phyloP scores from a whole-genome alignment of 2,797 vertebrate genomes.

The Gobionotothen gibberifrons region DNA sequence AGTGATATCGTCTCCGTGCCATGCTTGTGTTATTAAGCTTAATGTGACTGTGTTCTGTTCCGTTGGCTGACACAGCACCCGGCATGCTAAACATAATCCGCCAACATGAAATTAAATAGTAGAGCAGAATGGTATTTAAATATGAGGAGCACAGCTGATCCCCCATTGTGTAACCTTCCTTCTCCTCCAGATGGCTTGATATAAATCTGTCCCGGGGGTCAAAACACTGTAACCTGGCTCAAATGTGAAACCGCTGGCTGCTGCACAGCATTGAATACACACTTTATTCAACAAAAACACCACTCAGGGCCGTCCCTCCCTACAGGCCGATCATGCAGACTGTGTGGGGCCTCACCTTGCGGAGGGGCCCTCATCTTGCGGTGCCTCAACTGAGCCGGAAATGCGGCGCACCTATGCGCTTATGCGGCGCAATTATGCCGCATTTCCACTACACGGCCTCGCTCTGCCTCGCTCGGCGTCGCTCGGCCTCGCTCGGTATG shows the following conservation, averaged over 20 bases:
- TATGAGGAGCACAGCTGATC: constrained; percentile 72
- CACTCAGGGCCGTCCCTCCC: neutral
- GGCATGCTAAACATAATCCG: constrained; percentile 72
- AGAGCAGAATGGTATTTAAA: constrained; percentile 72
- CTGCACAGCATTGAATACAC: constrained; percentile 43
- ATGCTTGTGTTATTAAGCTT: constrained; percentile 61
- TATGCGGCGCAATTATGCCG: no score
- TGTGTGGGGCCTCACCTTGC: no score
- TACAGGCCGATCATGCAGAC: no score
- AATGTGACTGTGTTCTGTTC: constrained; percentile 61
- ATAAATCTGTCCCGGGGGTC: constrained; percentile 60
- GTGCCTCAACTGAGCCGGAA: no score
- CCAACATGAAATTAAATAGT: constrained; percentile 71
- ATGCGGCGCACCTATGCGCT: no score
- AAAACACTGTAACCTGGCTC: constrained; percentile 54
- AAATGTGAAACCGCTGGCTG: constrained; percentile 45
- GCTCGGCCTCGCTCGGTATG: no score
- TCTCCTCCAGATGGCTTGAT: constrained; percentile 68
- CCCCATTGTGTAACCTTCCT: constrained; percentile 71
- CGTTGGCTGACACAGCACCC: constrained; percentile 68
- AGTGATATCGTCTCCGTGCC: constrained; percentile 47
- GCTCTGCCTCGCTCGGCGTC: no score
- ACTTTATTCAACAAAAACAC: constrained; percentile 48
- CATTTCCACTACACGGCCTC: no score
- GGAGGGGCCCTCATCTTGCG: no score